These are phyloP conservation scores for Phorcus lineatus DNA, from an alignment of 2,888 invertebrate genomes.

Conservation along the genomic window DNA sequence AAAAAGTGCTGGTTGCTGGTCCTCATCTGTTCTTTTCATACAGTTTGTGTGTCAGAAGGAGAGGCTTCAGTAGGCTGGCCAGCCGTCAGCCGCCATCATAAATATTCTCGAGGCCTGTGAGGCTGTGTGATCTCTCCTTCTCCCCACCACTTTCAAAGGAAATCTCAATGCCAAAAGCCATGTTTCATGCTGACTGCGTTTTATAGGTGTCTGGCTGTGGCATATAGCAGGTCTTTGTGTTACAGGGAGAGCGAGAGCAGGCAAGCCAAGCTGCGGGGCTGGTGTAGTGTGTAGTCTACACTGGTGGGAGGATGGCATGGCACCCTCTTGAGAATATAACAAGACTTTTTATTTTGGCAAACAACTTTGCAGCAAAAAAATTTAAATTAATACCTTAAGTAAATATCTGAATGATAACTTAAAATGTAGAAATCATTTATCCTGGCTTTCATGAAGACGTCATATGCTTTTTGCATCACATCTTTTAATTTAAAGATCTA, in stretches of 20 bases:
- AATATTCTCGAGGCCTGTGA: background rate
- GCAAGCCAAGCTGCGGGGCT: background rate
- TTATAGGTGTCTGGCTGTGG: conserved; percentile 17
- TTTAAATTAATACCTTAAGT: no score
- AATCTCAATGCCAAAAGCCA: conserved; percentile 25
- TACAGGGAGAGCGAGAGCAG: background rate
- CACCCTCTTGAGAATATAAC: no score
- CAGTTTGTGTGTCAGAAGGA: background rate
- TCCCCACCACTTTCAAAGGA: background rate
- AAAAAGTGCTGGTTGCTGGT: background rate
- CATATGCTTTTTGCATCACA: no score
- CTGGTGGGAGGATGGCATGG: no score
- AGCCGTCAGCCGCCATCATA: conserved; percentile 19
- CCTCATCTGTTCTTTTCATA: conserved; percentile 17
- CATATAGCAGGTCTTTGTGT: conserved; percentile 9
- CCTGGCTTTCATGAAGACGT: no score
- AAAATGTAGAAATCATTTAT: no score
- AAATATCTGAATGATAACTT: no score
- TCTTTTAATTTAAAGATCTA: no score
- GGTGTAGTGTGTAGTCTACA: background rate
- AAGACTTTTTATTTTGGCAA: no score
- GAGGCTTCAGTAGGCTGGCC: conserved; percentile 1
- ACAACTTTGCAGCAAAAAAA: no score
- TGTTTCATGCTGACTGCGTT: conserved; percentile 19
- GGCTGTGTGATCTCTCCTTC: background rate